phyloP scores from a whole-genome alignment of 2,888 invertebrate genomes.

The Alloscopus bannaensis region DNA sequence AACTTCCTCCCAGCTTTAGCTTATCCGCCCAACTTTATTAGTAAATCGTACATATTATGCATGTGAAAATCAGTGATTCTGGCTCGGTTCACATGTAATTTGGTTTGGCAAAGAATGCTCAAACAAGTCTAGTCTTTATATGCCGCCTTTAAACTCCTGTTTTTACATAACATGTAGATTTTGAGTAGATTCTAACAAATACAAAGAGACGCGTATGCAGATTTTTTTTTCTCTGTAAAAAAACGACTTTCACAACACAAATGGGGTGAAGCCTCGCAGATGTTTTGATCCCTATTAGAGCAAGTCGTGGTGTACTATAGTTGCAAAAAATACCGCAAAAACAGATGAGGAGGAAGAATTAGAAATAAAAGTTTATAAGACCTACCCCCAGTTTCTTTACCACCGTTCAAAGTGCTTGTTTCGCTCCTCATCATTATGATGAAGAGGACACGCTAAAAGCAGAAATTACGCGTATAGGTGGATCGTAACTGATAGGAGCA shows the following conservation, averaged over 20 bases:
- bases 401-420: too few species aligned
- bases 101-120: slow-evolving; percentile 32
- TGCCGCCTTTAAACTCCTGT: background rate
- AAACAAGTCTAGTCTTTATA: background rate
- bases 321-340: background rate
- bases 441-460: too few species aligned
- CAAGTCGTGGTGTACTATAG: too few species aligned
- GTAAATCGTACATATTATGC: slow-evolving; percentile 8
- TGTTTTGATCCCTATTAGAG: slow-evolving; percentile 15
- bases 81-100: slow-evolving; percentile 34
- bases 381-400: too few species aligned
- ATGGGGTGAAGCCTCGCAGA: slow-evolving; percentile 26
- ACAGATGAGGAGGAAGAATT: background rate
- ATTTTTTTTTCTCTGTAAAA: slow-evolving; percentile 3
- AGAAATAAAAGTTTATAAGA: too few species aligned
- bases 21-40: slow-evolving; percentile 7
- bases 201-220: slow-evolving; percentile 16
- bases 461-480: too few species aligned
- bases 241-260: slow-evolving; percentile 28
- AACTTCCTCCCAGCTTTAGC: too few species aligned
- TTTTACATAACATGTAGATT: background rate
- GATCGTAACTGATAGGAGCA: too few species aligned
- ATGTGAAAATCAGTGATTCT: slow-evolving; percentile 23
- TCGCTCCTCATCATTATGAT: too few species aligned
- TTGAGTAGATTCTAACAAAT: slow-evolving; percentile 15